Percentiles rank a stretch among this genome's conserved stretches.
Conservation (phyloP, 2,113 vertebrate genomes). For the Notiomystis cincta region DNA sequence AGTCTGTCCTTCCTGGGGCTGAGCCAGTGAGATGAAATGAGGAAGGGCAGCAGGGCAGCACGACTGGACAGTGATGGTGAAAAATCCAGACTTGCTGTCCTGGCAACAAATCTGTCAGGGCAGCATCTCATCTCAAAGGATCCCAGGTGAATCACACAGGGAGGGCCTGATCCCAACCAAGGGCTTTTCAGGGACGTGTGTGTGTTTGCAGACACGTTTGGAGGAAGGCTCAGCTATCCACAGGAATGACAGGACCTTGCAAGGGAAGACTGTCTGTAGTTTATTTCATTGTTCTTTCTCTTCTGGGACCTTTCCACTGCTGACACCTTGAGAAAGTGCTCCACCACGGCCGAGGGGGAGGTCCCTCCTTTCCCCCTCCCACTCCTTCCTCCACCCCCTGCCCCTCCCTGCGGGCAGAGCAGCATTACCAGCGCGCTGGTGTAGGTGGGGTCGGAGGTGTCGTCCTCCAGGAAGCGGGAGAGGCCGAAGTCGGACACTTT, state of each 20-base stretch:
- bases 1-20: background rate
- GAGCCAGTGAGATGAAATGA: background rate
- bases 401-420: background rate
- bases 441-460: conserved; percentile 95
- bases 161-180: background rate
- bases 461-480: conserved; percentile 93
- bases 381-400: background rate
- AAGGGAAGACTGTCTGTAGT: background rate
- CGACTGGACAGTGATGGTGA: background rate
- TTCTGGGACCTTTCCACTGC: background rate
- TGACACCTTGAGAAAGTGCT: background rate
- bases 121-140: background rate
- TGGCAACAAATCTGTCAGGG: background rate
- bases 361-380: too few relatives aligned
- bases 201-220: background rate
- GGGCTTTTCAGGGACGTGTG: background rate
- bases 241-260: background rate
- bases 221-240: background rate
- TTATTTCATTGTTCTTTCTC: background rate
- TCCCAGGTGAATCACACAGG: background rate
- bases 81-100: background rate
- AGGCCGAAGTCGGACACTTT: conserved; percentile 96
- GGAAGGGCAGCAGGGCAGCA: background rate
- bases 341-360: rapidly evolving
- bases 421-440: conserved; percentile 90